phyloP scores from a whole-genome alignment of 2,888 invertebrate species.

The Melieria crassipennis region DNA sequence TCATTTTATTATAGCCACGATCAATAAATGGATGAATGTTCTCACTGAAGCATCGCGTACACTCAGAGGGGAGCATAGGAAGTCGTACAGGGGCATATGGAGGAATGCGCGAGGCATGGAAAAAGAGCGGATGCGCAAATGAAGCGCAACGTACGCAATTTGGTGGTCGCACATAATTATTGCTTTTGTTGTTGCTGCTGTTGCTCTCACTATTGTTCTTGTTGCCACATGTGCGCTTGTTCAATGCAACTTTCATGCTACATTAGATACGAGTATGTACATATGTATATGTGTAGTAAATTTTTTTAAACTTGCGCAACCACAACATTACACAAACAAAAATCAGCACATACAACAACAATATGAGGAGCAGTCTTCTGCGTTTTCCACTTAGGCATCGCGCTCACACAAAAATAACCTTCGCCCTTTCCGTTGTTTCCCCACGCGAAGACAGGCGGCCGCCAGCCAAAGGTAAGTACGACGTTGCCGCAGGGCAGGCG shows the following conservation, averaged over 20 bases:
- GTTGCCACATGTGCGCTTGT: background rate
- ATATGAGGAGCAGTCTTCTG: background rate
- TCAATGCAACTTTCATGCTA: slow-evolving; percentile 10
- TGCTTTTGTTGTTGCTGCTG: slow-evolving; percentile 20
- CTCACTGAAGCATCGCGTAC: too few species aligned
- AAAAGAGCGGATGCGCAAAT: slow-evolving; percentile 51
- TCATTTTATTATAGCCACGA: too few species aligned
- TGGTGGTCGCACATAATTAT: slow-evolving; percentile 33
- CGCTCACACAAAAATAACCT: slow-evolving; percentile 14
- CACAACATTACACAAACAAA: background rate
- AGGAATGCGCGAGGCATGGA: background rate
- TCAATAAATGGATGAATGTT: too few species aligned
- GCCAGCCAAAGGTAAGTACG: background rate
- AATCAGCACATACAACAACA: background rate
- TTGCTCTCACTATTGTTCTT: slow-evolving; percentile 6
- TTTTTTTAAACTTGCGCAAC: background rate
- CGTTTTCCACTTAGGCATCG: background rate
- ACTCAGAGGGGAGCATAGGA: too few species aligned
- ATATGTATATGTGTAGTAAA: background rate
- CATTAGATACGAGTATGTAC: slow-evolving; percentile 10
- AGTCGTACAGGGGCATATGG: too few species aligned
- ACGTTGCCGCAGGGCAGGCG: background rate
- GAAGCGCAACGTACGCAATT: slow-evolving; percentile 55
- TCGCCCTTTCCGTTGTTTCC: slow-evolving; percentile 18
- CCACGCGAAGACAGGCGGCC: background rate